phyloP scores from a whole-genome alignment of 2,888 invertebrate species.

The Phragmatobia fuliginosa region DNA sequence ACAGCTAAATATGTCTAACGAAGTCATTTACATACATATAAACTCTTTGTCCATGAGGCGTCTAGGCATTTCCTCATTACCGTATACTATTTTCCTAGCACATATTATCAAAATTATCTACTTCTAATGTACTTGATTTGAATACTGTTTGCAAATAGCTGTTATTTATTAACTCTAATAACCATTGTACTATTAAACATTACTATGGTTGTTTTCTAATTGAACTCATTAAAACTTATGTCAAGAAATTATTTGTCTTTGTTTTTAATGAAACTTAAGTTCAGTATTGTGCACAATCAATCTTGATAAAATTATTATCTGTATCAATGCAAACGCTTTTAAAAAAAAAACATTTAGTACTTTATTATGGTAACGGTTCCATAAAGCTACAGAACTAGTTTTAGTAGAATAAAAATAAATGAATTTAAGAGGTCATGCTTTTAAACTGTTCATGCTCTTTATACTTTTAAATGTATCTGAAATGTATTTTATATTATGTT shows the following conservation, averaged over 20 bases:
- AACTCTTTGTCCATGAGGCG: neutral
- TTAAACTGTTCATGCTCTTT: neutral
- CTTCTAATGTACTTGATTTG: neutral
- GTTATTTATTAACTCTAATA: neutral
- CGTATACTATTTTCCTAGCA: neutral
- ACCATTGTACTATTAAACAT: neutral
- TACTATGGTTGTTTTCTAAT: neutral
- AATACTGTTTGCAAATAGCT: neutral
- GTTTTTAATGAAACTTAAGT: conserved; percentile 4
- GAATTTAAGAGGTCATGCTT: neutral
- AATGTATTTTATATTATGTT: neutral
- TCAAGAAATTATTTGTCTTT: neutral
- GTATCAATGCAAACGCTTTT: neutral
- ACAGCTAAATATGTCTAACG: neutral
- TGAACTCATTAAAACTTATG: conserved; percentile 2
- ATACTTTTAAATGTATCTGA: neutral
- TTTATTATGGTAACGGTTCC: neutral
- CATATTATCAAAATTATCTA: neutral
- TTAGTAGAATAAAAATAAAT: neutral
- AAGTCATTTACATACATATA: neutral
- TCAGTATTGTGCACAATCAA: neutral
- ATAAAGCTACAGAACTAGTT: neutral
- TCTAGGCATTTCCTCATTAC: conserved; percentile 1
- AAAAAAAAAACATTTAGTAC: neutral
- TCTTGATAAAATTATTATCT: neutral